Conservation (phyloP, 2,888 invertebrate species). For the Cheilosia scutellata region DNA sequence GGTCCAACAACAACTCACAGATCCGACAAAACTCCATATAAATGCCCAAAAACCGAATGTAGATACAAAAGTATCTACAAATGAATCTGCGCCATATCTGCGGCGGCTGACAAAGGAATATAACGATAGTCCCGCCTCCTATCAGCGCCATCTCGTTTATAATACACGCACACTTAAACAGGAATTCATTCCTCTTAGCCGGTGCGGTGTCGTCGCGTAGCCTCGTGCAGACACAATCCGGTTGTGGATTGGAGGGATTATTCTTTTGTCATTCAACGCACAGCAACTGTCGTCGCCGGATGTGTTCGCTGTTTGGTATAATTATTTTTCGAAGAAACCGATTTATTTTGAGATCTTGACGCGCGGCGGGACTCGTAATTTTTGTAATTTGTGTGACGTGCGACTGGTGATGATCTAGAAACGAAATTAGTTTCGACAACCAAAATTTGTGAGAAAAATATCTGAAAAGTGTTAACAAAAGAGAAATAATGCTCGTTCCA, state of each 20-base stretch:
- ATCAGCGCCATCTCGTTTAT: slow-evolving; percentile 76
- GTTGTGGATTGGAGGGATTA: slow-evolving; percentile 75
- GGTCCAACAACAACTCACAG: background rate
- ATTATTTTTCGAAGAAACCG: background rate
- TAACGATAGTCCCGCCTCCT: slow-evolving; percentile 44
- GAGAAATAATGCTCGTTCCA: slow-evolving; percentile 92
- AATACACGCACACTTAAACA: slow-evolving; percentile 31
- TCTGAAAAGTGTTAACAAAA: slow-evolving; percentile 12
- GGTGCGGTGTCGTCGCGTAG: background rate
- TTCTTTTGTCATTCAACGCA: slow-evolving; percentile 70
- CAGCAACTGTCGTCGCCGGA: slow-evolving; percentile 74
- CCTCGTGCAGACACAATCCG: slow-evolving; percentile 57
- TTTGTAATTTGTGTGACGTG: slow-evolving; percentile 8
- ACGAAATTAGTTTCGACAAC: background rate
- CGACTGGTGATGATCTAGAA: slow-evolving; percentile 36
- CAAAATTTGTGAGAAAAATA: slow-evolving; percentile 3
- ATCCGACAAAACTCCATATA: slow-evolving; percentile 17
- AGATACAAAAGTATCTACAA: slow-evolving; percentile 42
- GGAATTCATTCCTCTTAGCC: slow-evolving; percentile 36
- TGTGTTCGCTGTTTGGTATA: slow-evolving; percentile 70
- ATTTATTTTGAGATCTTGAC: slow-evolving; percentile 19
- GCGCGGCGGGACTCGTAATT: slow-evolving; percentile 35
- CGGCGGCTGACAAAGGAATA: slow-evolving; percentile 41
- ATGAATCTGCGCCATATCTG: slow-evolving; percentile 66
- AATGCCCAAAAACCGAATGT: background rate